These are phyloP conservation scores for Rhyacophila brunnea DNA, from an alignment of 1,140 invertebrate species.

Conservation along the genomic window DNA sequence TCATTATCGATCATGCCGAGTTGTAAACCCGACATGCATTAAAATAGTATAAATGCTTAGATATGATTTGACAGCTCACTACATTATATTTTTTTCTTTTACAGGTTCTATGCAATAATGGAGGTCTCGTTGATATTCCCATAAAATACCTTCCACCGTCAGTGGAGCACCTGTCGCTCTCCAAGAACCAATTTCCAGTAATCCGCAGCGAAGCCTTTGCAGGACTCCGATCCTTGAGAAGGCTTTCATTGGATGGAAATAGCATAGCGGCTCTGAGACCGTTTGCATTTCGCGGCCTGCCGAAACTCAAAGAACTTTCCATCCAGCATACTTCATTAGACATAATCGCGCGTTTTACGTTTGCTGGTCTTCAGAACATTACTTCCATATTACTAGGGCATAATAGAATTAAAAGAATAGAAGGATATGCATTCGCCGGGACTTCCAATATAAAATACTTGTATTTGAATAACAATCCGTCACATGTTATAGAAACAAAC, in stretches of 20 bases:
- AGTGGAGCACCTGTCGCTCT: constrained; percentile 77
- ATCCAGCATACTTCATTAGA: constrained; percentile 78
- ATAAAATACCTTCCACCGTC: constrained; percentile 66
- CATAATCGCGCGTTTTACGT: constrained; percentile 75
- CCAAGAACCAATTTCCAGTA: constrained; percentile 74
- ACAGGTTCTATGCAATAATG: constrained; percentile 83
- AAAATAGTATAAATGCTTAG: too few relatives aligned
- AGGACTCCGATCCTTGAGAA: constrained; percentile 66
- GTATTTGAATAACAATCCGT: constrained; percentile 73
- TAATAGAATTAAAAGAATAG: constrained; percentile 75
- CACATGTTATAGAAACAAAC: constrained; percentile 70
- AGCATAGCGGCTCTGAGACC: constrained; percentile 75
- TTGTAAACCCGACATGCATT: too few relatives aligned
- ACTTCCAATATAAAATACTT: constrained; percentile 76
- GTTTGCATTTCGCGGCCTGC: constrained; percentile 79
- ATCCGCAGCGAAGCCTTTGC: constrained; percentile 78
- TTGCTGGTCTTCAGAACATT: constrained; percentile 79
- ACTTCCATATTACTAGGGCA: constrained; percentile 71
- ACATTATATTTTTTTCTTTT: constrained; percentile 37
- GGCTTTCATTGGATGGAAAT: constrained; percentile 75
- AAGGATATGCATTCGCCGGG: constrained; percentile 78
- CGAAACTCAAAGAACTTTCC: constrained; percentile 70
- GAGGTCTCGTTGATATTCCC: constrained; percentile 74
- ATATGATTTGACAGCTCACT: too few relatives aligned
- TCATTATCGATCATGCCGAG: too few relatives aligned